Evolutionary conservation across 2,888 invertebrate species (phyloP).

Genomic region (Pardosa pseudoannulata): DNA sequence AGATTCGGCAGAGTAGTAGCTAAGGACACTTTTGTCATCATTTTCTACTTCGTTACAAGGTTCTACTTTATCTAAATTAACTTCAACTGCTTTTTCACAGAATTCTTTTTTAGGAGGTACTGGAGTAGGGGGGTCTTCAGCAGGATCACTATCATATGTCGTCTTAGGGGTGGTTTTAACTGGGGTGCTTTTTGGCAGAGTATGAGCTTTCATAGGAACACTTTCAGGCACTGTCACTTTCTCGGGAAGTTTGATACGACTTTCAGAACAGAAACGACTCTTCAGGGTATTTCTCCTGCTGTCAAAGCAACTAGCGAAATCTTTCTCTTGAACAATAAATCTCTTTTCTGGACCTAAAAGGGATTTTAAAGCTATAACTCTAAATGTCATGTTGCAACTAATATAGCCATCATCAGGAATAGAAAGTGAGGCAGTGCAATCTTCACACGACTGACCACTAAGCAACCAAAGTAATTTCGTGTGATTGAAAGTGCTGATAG

Average conservation of each 20-base stretch:
- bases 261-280: slow-evolving; percentile 51
- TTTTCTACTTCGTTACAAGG: slow-evolving; percentile 52
- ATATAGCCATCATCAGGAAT: slow-evolving; percentile 67
- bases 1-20: slow-evolving; percentile 71
- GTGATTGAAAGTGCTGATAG: slow-evolving; percentile 61
- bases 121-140: neutral
- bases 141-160: neutral
- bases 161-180: slow-evolving; percentile 3
- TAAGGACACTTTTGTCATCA: slow-evolving; percentile 72
- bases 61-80: slow-evolving; percentile 46
- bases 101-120: slow-evolving; percentile 45
- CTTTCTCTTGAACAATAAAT: slow-evolving; percentile 64
- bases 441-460: slow-evolving; percentile 70
- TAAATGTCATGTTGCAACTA: slow-evolving; percentile 72
- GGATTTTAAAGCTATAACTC: slow-evolving; percentile 67
- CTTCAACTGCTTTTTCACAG: slow-evolving; percentile 57
- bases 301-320: slow-evolving; percentile 65
- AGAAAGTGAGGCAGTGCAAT: slow-evolving; percentile 62
- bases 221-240: slow-evolving; percentile 59
- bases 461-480: slow-evolving; percentile 67
- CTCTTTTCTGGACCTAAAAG: slow-evolving; percentile 65
- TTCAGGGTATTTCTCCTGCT: slow-evolving; percentile 47
- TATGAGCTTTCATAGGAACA: slow-evolving; percentile 61
- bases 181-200: slow-evolving; percentile 18
- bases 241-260: slow-evolving; percentile 63